Evolutionary conservation across 2,888 invertebrate species (phyloP).

Genomic region (Conchocele bisecta): DNA sequence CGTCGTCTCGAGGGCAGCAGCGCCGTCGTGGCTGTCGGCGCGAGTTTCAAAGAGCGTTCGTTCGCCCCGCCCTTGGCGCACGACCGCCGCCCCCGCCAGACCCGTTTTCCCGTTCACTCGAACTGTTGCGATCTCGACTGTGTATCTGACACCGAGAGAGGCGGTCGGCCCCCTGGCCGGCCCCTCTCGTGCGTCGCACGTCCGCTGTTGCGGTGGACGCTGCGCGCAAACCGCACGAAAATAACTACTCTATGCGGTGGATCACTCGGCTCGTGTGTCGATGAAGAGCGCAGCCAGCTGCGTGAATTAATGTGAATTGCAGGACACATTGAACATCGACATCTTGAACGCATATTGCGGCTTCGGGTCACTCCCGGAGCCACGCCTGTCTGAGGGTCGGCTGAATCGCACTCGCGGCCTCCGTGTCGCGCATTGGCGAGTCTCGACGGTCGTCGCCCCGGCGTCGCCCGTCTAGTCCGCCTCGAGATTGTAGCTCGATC

Average conservation of each 20-base stretch:
- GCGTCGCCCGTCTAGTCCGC: constrained; percentile 8
- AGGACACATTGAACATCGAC: constrained; percentile 85
- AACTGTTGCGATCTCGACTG: no score
- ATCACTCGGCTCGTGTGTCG: constrained; percentile 86
- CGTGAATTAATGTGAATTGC: constrained; percentile 84
- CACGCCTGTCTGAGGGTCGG: constrained; percentile 82
- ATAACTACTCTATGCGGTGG: constrained; percentile 75
- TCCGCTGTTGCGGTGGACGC: no score
- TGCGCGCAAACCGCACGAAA: no score
- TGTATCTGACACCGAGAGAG: no score
- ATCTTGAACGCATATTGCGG: constrained; percentile 87
- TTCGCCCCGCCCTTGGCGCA: no score
- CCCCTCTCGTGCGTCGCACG: no score
- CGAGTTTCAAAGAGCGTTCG: no score
- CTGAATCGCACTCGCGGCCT: neutral
- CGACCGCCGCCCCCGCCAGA: no score
- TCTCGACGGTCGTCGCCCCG: constrained; percentile 6
- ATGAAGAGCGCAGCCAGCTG: constrained; percentile 86
- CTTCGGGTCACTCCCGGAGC: constrained; percentile 81
- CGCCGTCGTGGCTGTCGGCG: no score
- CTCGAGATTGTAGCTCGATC: constrained; percentile 14
- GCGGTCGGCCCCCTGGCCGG: no score
- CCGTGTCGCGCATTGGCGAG: constrained; percentile 22
- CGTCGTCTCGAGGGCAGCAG: no score
- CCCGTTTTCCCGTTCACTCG: no score